Conservation (phyloP, 2,113 vertebrate genomes). For the Arothron firmamentum region DNA sequence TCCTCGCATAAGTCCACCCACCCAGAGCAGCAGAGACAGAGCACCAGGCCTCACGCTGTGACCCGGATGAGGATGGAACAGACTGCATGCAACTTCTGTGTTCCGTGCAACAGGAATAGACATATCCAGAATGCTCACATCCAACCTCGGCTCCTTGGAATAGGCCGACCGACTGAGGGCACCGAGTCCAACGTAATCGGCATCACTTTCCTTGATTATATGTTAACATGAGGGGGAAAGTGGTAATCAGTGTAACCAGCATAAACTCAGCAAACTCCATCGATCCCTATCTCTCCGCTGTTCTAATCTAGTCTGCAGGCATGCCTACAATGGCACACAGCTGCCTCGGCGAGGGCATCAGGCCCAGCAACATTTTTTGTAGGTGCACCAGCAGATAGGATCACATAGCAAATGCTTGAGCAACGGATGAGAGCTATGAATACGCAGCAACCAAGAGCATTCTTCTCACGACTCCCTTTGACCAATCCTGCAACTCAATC, state of each 20-base stretch:
- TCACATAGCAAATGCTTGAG: slow-evolving; percentile 42
- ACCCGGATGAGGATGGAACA: slow-evolving; percentile 44
- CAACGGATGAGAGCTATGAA: slow-evolving; percentile 32
- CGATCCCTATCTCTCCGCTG: slow-evolving; percentile 24
- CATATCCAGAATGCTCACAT: background rate
- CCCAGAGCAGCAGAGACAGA: slow-evolving; percentile 18
- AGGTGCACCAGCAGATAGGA: slow-evolving; percentile 48
- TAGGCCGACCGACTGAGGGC: background rate
- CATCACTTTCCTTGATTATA: background rate
- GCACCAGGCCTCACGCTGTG: slow-evolving; percentile 26
- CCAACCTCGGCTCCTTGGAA: background rate
- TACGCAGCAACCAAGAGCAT: slow-evolving; percentile 27
- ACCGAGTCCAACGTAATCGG: background rate
- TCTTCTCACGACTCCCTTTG: slow-evolving; percentile 45
- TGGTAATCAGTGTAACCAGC: slow-evolving; percentile 16
- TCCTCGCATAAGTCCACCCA: slow-evolving; percentile 41
- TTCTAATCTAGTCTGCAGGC: slow-evolving; percentile 23
- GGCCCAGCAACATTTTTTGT: slow-evolving; percentile 41
- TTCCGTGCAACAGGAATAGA: slow-evolving; percentile 17
- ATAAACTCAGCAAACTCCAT: slow-evolving; percentile 15
- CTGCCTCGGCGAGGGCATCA: slow-evolving; percentile 40
- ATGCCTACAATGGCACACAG: slow-evolving; percentile 43
- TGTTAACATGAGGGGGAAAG: slow-evolving; percentile 9
- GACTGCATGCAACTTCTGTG: slow-evolving; percentile 39
- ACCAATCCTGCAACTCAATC: slow-evolving; percentile 32